Percentiles rank a stretch among this genome's conserved stretches.
Conservation (phyloP, 1,140 invertebrate genomes). For the Sycophaga agraensis region DNA sequence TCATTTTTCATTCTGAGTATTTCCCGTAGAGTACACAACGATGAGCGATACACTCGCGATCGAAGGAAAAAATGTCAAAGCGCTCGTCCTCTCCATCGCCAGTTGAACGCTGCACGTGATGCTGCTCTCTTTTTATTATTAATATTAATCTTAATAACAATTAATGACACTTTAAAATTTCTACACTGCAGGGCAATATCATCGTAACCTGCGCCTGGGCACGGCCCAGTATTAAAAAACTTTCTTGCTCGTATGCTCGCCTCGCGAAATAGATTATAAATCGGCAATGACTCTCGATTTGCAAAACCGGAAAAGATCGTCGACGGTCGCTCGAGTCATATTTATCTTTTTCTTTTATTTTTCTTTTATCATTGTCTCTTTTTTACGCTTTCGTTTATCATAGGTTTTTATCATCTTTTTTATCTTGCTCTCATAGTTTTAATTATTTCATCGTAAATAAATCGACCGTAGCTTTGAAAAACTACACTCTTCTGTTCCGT, state of each 20-base stretch:
- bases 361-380: constrained; percentile 8
- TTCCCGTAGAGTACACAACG: constrained; percentile 41
- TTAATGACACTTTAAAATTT: constrained; percentile 56
- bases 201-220: constrained; percentile 41
- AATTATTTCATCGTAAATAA: constrained; percentile 39
- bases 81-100: constrained; percentile 29
- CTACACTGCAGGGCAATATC: constrained; percentile 49
- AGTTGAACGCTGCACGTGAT: constrained; percentile 17
- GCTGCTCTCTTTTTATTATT: constrained; percentile 35
- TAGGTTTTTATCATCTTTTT: constrained; percentile 30
- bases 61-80: constrained; percentile 27
- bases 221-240: constrained; percentile 44
- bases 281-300: constrained; percentile 31
- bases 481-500: constrained; percentile 29
- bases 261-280: constrained; percentile 33
- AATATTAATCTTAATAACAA: constrained; percentile 52
- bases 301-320: constrained; percentile 30
- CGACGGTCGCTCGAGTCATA: constrained; percentile 24
- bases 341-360: background rate
- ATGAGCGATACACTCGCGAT: constrained; percentile 33
- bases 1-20: constrained; percentile 43
- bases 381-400: constrained; percentile 21
- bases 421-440: constrained; percentile 19
- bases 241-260: constrained; percentile 34
- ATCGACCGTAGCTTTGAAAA: constrained; percentile 39